Conservation (phyloP, 1,140 invertebrate species). For the Pararge aegeria region DNA sequence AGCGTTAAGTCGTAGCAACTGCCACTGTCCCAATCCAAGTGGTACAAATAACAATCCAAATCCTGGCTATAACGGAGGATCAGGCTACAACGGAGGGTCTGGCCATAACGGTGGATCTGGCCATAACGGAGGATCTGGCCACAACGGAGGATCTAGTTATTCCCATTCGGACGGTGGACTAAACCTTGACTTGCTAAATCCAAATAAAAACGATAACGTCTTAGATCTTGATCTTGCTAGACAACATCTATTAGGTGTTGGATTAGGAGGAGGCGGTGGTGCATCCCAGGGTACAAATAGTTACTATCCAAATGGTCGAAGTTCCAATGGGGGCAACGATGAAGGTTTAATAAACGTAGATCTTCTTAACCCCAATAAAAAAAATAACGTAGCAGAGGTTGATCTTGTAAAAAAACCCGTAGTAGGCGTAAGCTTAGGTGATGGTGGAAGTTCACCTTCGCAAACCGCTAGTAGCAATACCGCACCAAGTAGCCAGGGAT, state of each 20-base stretch:
- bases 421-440: constrained; percentile 23
- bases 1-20: constrained; percentile 8
- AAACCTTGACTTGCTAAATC: constrained; percentile 26
- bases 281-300: neutral
- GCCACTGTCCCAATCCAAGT: constrained; percentile 13
- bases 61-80: neutral
- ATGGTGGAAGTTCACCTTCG: constrained; percentile 3
- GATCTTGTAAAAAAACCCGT: constrained; percentile 15
- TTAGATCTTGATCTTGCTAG: constrained; percentile 25
- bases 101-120: neutral
- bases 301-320: neutral
- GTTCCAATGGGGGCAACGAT: neutral
- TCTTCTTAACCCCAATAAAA: constrained; percentile 22
- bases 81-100: neutral
- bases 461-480: neutral
- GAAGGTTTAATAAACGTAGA: constrained; percentile 17
- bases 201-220: constrained; percentile 26
- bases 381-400: constrained; percentile 23
- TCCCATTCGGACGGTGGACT: constrained; percentile 21
- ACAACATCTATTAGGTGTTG: constrained; percentile 24
- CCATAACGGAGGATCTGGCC: neutral
- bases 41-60: neutral
- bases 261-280: constrained; percentile 14
- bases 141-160: neutral
- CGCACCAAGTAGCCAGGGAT: neutral